phyloP scores from a whole-genome alignment of 2,888 invertebrate genomes.

The Lepeophtheirus nordmannii region DNA sequence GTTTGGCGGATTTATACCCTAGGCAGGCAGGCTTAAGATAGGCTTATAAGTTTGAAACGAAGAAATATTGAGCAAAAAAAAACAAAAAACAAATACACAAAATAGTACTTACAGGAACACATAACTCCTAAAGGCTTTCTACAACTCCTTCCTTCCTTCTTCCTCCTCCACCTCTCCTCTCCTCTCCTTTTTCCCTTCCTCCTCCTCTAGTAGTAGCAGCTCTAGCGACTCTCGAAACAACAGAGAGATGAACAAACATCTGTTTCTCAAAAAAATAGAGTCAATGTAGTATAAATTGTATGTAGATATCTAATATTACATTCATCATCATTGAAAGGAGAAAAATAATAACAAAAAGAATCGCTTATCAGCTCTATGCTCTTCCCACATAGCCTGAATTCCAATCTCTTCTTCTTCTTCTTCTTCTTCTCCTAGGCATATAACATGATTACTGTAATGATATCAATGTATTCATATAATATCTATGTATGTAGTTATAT shows the following conservation, averaged over 20 bases:
- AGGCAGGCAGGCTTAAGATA: not conserved
- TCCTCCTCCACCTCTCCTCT: not conserved
- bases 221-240: too few relatives aligned
- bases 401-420: too few relatives aligned
- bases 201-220: not conserved
- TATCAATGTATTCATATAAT: too few relatives aligned
- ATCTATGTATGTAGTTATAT: too few relatives aligned
- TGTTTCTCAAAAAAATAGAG: not conserved
- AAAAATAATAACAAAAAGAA: not conserved
- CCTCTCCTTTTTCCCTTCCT: not conserved
- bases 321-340: not conserved
- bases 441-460: too few relatives aligned
- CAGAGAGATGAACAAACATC: not conserved
- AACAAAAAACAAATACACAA: too few relatives aligned
- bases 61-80: too few relatives aligned
- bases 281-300: too few relatives aligned
- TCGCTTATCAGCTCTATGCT: not conserved
- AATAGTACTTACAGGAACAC: too few relatives aligned
- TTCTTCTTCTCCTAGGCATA: too few relatives aligned
- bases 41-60: not conserved
- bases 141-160: too few relatives aligned
- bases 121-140: too few relatives aligned
- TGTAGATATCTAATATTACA: not conserved
- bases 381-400: slow-evolving; percentile 7
- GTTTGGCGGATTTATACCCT: not conserved